Evolutionary conservation across 2,113 vertebrate genomes (phyloP).

Genomic region (Cyprinus carpio): DNA sequence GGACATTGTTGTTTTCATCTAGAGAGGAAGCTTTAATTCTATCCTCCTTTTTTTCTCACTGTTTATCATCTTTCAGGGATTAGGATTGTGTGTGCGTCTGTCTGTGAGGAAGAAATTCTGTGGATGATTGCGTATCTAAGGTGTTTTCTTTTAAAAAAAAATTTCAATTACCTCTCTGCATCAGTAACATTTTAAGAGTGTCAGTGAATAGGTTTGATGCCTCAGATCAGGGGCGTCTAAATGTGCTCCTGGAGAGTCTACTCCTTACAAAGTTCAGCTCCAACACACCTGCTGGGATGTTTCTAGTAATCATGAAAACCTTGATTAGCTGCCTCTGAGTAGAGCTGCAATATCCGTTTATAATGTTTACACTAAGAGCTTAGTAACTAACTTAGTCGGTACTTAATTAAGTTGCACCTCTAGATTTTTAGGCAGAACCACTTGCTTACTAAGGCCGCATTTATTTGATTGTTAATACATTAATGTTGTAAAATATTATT

Average conservation of each 20-base stretch:
- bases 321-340: not conserved
- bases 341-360: not conserved
- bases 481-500: too few relatives aligned
- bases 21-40: conserved; percentile 47
- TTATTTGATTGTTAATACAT: too few relatives aligned
- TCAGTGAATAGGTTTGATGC: not conserved
- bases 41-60: conserved; percentile 44
- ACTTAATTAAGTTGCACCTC: not conserved
- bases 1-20: conserved; percentile 59
- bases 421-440: not conserved
- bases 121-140: not conserved
- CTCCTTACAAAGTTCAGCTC: not conserved
- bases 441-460: not conserved
- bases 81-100: conserved; percentile 16
- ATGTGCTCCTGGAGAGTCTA: not conserved
- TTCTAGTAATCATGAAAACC: not conserved
- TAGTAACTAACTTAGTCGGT: too few relatives aligned
- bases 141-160: conserved; percentile 15
- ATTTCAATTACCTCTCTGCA: not conserved
- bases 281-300: not conserved
- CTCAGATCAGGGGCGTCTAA: not conserved
- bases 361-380: not conserved
- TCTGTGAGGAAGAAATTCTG: conserved; percentile 38
- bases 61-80: conserved; percentile 31
- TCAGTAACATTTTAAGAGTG: not conserved